Base-by-base conservation (phyloP, 2,113 vertebrate species). In the Mormoops blainvillei region DNA sequence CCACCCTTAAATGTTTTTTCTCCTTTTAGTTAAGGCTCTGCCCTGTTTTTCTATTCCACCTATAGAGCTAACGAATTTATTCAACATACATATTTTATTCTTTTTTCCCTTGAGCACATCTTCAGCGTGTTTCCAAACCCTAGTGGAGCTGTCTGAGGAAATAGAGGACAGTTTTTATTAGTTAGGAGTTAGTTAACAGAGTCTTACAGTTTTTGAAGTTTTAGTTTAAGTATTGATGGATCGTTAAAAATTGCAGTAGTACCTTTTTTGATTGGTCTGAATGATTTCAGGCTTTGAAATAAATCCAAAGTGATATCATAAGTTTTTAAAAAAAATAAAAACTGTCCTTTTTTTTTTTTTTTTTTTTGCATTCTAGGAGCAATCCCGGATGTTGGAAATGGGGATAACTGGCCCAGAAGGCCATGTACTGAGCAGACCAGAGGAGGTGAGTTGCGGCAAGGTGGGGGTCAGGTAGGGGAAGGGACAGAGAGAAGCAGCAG, bases 321-420 rank as follows among this genome's bases (percentile, higher is more conserved):
- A 50, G 48, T 22, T 77, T 52, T 24, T 58, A 54, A 61, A 38
- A 77, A 77, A 77, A n/a, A 50, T 52, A 52, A 50, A 77, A 77
- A 77, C 31, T 77, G 45, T n/a, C 31, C 73, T 94, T 13, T 52
- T 0, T 83, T 80, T 19, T 68, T 24, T n/a, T n/a, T n/a, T n/a
- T n/a, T n/a, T 77, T 98, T 83, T 0, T 3, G 92, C 95, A 76
- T 80, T 97, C 96, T 98, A 99, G 99, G 99, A 99, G 89, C 99
- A 99, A 98, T 93, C 97, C 65, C 99, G 99, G 96, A 99, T 99
- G 99, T 97, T 99, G 98, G 99, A 99, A 98, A 99, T 99, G 98
- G 99, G 99, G 28, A 99, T 99, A 96, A 99, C 99, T 3, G 99
- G 99, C 94, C 99, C 99, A 0, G 99, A 99, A 97, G 99, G 99